Evolutionary conservation across 1,140 invertebrate genomes (phyloP).

Genomic region (Trichonephila clavipes): DNA sequence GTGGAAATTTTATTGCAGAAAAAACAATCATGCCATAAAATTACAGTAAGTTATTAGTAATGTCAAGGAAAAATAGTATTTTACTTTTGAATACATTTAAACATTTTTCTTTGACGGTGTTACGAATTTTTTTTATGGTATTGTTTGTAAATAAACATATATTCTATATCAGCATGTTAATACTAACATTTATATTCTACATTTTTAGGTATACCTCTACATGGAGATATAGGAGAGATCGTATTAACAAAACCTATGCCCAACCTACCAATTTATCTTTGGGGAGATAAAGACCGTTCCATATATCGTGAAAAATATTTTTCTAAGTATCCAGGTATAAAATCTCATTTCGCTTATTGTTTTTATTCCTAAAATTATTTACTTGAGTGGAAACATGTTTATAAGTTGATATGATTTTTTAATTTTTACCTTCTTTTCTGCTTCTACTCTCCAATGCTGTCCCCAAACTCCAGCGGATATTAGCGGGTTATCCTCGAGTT

Average conservation of each 20-base stretch:
- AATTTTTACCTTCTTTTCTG: too few relatives aligned
- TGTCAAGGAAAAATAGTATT: neutral
- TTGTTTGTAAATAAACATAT: too few relatives aligned
- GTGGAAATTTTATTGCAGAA: too few relatives aligned
- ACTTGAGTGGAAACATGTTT: neutral
- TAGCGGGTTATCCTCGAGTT: too few relatives aligned
- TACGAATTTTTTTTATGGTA: too few relatives aligned
- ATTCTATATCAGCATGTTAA: neutral
- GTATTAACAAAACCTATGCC: constrained; percentile 85
- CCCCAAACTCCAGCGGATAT: too few relatives aligned
- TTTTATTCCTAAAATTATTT: neutral
- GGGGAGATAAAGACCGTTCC: constrained; percentile 81
- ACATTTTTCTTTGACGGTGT: neutral
- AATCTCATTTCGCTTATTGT: neutral
- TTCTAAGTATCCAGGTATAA: constrained; percentile 30
- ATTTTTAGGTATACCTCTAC: constrained; percentile 81
- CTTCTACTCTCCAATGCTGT: fast-evolving
- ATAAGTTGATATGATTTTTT: too few relatives aligned
- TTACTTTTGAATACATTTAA: neutral
- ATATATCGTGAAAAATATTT: constrained; percentile 38
- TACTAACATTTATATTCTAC: neutral
- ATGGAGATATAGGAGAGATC: constrained; percentile 83
- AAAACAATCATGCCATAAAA: too few relatives aligned
- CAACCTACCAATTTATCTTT: constrained; percentile 84
- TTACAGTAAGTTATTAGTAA: too few relatives aligned